phyloP scores from a whole-genome alignment of 1,140 invertebrate genomes.

The Druon quercuslanigerum region DNA sequence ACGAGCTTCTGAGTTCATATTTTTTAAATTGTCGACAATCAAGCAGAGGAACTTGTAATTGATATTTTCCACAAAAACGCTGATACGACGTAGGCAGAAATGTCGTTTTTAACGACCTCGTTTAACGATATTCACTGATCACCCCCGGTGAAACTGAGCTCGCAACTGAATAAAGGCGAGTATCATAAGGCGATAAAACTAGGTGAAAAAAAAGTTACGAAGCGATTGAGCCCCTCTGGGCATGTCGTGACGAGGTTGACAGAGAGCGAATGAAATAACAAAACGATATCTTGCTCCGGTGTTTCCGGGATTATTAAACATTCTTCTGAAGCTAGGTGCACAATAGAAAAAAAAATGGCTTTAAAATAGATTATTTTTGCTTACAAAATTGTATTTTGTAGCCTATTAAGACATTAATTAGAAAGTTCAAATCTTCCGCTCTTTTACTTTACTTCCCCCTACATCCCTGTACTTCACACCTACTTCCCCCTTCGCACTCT shows the following conservation, averaged over 20 bases:
- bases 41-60: background rate
- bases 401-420: too few relatives aligned
- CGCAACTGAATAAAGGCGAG: slow-evolving; percentile 5
- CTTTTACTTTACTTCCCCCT: too few relatives aligned
- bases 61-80: background rate
- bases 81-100: background rate
- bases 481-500: too few relatives aligned
- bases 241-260: slow-evolving; percentile 18
- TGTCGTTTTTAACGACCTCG: slow-evolving; percentile 17
- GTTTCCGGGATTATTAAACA: background rate
- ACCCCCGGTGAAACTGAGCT: background rate
- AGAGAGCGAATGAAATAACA: slow-evolving; percentile 18
- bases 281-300: slow-evolving; percentile 11
- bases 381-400: too few relatives aligned
- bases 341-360: background rate
- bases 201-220: slow-evolving; percentile 15
- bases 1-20: background rate
- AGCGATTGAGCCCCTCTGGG: slow-evolving; percentile 14
- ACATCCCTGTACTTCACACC: too few relatives aligned
- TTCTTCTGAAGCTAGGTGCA: background rate
- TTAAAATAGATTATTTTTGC: too few relatives aligned
- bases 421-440: too few relatives aligned
- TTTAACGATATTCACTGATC: background rate
- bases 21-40: background rate
- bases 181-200: slow-evolving; percentile 27